A percentile compares a stretch with the other conserved stretches of the same genome.
Evolutionary conservation across 2,797 vertebrate genomes (phyloP).

Genomic region (Pempheris klunzingeri): DNA sequence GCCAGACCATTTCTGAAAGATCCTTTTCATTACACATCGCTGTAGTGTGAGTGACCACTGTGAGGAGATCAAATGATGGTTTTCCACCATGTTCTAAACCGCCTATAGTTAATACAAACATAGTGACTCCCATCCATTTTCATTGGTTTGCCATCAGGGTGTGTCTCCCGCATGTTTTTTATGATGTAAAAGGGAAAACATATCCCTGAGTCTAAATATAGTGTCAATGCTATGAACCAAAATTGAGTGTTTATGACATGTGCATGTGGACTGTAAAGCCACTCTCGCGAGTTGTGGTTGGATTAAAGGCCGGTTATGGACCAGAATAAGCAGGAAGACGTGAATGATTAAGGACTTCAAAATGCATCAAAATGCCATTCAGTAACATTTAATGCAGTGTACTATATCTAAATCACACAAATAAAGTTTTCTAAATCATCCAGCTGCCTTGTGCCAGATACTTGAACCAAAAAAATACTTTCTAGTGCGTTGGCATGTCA

Average conservation of each 20-base stretch:
- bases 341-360: slow-evolving; percentile 49
- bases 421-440: slow-evolving; percentile 41
- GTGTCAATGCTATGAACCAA: slow-evolving; percentile 60
- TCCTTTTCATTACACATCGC: slow-evolving; percentile 50
- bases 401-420: slow-evolving; percentile 27
- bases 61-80: slow-evolving; percentile 66
- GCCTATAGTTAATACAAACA: slow-evolving; percentile 65
- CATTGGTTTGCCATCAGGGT: slow-evolving; percentile 50
- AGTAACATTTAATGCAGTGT: slow-evolving; percentile 23
- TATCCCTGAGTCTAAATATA: slow-evolving; percentile 64
- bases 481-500: not conserved
- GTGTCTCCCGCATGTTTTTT: slow-evolving; percentile 50
- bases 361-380: slow-evolving; percentile 28
- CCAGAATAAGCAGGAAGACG: slow-evolving; percentile 50
- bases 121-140: slow-evolving; percentile 48
- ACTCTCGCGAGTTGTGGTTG: slow-evolving; percentile 40
- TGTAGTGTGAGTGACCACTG: slow-evolving; percentile 44
- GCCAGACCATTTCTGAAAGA: slow-evolving; percentile 22
- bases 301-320: slow-evolving; percentile 60
- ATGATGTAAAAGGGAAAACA: slow-evolving; percentile 53
- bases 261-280: slow-evolving; percentile 59
- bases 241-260: slow-evolving; percentile 74
- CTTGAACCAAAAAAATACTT: slow-evolving; percentile 14
- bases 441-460: slow-evolving; percentile 9
- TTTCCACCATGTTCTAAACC: slow-evolving; percentile 41